Conservation (phyloP, 2,113 vertebrate species). For the Seriola rivoliana region DNA sequence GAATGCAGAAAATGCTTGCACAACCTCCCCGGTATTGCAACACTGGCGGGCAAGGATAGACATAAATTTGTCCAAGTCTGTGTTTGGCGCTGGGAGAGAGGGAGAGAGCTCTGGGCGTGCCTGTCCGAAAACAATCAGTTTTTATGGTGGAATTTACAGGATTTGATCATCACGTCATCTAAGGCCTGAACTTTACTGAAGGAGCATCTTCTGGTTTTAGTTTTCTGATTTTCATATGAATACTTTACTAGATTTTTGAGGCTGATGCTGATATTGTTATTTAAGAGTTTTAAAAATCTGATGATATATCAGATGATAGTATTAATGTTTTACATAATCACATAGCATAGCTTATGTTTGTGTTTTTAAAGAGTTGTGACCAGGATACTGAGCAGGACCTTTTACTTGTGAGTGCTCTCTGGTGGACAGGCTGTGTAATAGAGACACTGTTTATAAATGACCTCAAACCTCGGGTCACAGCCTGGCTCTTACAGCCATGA, state of each 20-base stretch:
- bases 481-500: too few relatives aligned
- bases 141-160: slow-evolving; percentile 30
- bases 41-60: slow-evolving; percentile 25
- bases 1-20: slow-evolving; percentile 80
- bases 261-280: neutral
- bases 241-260: neutral
- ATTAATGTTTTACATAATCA: neutral
- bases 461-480: neutral
- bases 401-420: slow-evolving; percentile 2
- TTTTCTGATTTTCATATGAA: neutral
- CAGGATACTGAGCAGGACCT: neutral
- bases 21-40: slow-evolving; percentile 74
- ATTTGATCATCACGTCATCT: neutral
- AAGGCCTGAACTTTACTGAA: neutral
- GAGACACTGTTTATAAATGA: neutral
- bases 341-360: neutral
- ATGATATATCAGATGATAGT: too few relatives aligned
- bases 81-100: slow-evolving; percentile 17
- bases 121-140: slow-evolving; percentile 18
- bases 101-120: neutral
- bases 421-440: neutral
- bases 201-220: neutral
- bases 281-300: neutral
- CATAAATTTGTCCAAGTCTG: slow-evolving; percentile 31
- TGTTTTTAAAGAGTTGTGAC: too few relatives aligned